Base-by-base conservation (phyloP, 2,888 invertebrate genomes). In the Caenorhabditis wallacei region DNA sequence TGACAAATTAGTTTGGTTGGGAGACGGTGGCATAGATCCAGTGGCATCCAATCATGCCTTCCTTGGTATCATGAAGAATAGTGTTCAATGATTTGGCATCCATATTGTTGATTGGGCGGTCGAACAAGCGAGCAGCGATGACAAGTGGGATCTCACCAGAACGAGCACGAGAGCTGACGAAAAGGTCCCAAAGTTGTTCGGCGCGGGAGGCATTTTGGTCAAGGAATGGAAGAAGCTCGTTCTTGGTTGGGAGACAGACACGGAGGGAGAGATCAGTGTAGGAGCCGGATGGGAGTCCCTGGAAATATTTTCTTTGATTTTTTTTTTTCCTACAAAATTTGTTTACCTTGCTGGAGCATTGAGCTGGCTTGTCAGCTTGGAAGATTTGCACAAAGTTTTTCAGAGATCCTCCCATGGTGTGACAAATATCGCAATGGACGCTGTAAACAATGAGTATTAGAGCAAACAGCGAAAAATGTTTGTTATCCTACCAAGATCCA, bases 121-220 rank as follows among this genome's bases (percentile, higher is more conserved):
- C 89, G 85, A 90, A 91, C 79, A 91, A 81, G 11, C 91, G 89
- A 26, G 90, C 90, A 57, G 91, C 90, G 51, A 91, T 89, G 43
- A 91, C 90, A 22, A 91, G 86, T 54, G 91, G 90, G 63, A 91
- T 90, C 76, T 91, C 91, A 16, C 88, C 88, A 46, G 88, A 88
- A 56, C 91, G 88, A 35, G 91, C 90, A 53, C 91, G 87, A 59
- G 89, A 89, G 85, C 88, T 89, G 53, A 92, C 88, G 61, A 91
- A 92, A 20, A 91, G 86, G 61, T 92, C 90, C 91, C 91, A 92
- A 13, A 92, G 85, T 72, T 91, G 90, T 78, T 92, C 89, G 22
- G 91, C 91, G 53, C 91, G 88, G 54, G 82, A 86, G 24, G 89
- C 82, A 69, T 92, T 91, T 88, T 88, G 86, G 79, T 91, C 92